These are phyloP conservation scores for Heliconius charithonia DNA, from an alignment of 2,888 invertebrate genomes.

Conservation along the genomic window DNA sequence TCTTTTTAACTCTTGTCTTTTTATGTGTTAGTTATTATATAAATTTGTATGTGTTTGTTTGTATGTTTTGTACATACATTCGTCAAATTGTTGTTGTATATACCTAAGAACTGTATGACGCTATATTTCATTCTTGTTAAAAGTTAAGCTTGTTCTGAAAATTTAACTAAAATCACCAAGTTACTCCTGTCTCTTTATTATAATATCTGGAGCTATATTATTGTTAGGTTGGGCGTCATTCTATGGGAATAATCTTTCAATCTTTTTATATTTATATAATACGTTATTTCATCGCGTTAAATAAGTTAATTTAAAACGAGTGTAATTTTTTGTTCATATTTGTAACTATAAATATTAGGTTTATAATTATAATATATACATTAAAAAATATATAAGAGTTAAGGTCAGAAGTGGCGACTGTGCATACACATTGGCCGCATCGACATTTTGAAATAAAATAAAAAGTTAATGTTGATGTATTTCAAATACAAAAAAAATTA, in stretches of 20 bases:
- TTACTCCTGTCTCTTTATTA: too few species aligned
- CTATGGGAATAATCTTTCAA: neutral
- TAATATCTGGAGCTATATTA: neutral
- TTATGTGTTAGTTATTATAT: neutral
- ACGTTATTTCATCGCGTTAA: neutral
- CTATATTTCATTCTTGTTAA: too few species aligned
- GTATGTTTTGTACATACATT: too few species aligned
- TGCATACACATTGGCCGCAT: neutral
- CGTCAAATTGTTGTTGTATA: too few species aligned
- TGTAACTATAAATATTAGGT: slow-evolving; percentile 4
- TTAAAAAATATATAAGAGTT: neutral
- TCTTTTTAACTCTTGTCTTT: neutral
- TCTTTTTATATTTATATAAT: neutral
- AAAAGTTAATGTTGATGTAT: slow-evolving; percentile 4
- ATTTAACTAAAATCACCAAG: too few species aligned
- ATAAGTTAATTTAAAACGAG: neutral
- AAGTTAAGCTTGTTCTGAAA: too few species aligned
- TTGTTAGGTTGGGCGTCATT: neutral
- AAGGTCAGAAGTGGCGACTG: neutral
- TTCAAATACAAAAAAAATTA: slow-evolving; percentile 8
- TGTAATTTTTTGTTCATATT: neutral
- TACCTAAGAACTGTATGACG: too few species aligned
- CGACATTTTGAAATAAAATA: neutral
- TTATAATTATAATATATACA: slow-evolving; percentile 3
- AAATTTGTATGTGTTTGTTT: neutral